A percentile compares a stretch with the other conserved stretches of the same genome.
Conservation (phyloP, 2,888 invertebrate genomes). For the Drosophila buzzatii region DNA sequence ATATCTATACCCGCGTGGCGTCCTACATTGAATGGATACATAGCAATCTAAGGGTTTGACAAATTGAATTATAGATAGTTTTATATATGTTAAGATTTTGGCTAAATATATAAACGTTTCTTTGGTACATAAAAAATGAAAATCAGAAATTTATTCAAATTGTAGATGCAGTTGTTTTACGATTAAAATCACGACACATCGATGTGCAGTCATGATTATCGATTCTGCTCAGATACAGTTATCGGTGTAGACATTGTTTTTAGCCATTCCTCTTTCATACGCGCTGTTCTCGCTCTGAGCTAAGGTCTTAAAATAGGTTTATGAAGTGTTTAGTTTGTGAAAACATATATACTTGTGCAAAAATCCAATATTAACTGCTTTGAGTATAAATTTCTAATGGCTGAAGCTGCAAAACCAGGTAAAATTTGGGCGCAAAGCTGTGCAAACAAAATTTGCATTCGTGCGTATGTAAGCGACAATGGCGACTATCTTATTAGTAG, state of each 20-base stretch:
- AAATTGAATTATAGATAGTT: background rate
- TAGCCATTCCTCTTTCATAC: slow-evolving; percentile 35
- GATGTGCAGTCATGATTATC: slow-evolving; percentile 23
- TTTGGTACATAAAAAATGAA: background rate
- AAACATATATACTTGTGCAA: slow-evolving; percentile 32
- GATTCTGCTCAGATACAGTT: slow-evolving; percentile 14
- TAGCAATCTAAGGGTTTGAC: slow-evolving; percentile 39
- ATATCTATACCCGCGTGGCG: slow-evolving; percentile 68
- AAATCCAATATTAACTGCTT: slow-evolving; percentile 38
- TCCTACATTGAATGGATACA: slow-evolving; percentile 68
- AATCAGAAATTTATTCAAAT: slow-evolving; percentile 2
- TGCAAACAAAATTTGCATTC: slow-evolving; percentile 54
- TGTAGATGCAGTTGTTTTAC: background rate
- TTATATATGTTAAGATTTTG: background rate
- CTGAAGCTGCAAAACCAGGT: slow-evolving; percentile 77
- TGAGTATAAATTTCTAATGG: slow-evolving; percentile 59
- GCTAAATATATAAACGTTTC: background rate
- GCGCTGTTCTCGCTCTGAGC: slow-evolving; percentile 28
- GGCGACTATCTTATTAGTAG: slow-evolving; percentile 74
- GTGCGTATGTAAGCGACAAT: slow-evolving; percentile 68
- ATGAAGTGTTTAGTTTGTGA: slow-evolving; percentile 6
- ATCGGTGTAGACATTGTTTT: slow-evolving; percentile 43
- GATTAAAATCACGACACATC: slow-evolving; percentile 13
- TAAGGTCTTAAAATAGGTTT: slow-evolving; percentile 29
- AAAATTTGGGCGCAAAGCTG: slow-evolving; percentile 42